These are phyloP conservation scores for Platyrinchus mystaceus DNA, from an alignment of 2,797 vertebrate genomes.

Conservation along the genomic window DNA sequence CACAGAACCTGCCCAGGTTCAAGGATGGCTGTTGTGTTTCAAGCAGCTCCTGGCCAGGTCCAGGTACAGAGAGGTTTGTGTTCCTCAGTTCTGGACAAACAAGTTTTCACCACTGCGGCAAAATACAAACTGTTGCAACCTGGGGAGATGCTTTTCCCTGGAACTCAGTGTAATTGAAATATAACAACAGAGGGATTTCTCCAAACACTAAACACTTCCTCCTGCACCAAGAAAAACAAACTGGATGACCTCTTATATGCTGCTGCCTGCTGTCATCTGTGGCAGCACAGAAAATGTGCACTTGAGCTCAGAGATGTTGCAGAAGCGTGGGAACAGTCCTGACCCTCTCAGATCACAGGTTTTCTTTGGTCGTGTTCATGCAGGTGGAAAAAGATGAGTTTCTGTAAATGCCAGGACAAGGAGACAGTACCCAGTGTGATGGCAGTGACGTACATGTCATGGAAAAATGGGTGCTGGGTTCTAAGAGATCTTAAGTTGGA, in stretches of 20 bases:
- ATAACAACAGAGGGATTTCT: conserved; percentile 9
- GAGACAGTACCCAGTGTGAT: background rate
- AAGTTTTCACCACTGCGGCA: background rate
- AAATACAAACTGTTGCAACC: background rate
- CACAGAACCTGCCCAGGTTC: background rate
- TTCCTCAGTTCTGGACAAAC: background rate
- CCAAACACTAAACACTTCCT: conserved; percentile 21
- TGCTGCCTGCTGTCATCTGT: background rate
- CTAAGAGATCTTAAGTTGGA: background rate
- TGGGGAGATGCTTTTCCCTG: background rate
- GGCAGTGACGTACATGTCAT: background rate
- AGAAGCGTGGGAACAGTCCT: conserved; percentile 6
- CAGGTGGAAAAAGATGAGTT: conserved; percentile 10
- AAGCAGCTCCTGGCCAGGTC: background rate
- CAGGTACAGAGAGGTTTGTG: background rate
- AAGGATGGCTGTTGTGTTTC: fast-evolving
- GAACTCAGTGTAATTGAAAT: background rate
- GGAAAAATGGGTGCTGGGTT: conserved; percentile 38
- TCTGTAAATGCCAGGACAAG: background rate
- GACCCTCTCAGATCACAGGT: background rate
- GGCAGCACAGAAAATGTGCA: background rate
- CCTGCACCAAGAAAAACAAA: background rate
- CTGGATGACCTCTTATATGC: background rate
- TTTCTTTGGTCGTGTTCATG: background rate
- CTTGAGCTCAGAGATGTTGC: background rate